Conservation (phyloP, 2,888 invertebrate genomes). For the Cotesia congregata region DNA sequence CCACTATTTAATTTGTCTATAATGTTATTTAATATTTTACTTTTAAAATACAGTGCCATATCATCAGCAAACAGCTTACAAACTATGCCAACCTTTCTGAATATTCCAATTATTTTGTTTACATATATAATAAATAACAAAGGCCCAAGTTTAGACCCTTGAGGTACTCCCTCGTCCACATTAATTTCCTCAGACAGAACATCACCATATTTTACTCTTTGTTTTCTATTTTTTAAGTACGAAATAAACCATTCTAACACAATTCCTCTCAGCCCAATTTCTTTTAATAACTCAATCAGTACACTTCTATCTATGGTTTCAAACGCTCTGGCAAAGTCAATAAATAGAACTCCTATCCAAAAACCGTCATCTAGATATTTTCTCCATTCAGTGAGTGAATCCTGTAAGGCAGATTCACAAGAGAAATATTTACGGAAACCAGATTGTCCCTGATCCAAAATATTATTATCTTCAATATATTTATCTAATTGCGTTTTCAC, state of each 20-base stretch:
- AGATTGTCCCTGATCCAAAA: slow-evolving; percentile 38
- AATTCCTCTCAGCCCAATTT: slow-evolving; percentile 23
- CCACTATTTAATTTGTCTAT: not conserved
- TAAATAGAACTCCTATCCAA: slow-evolving; percentile 36
- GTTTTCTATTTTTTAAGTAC: slow-evolving; percentile 28
- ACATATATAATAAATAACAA: slow-evolving; percentile 24
- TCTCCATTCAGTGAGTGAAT: slow-evolving; percentile 36
- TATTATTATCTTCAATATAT: slow-evolving; percentile 4
- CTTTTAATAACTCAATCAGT: slow-evolving; percentile 32
- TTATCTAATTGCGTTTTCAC: too few species aligned
- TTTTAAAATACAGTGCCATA: not conserved
- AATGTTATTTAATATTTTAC: not conserved
- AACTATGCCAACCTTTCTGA: not conserved
- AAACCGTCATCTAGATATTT: slow-evolving; percentile 35
- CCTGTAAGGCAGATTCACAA: slow-evolving; percentile 43
- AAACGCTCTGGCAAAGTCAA: slow-evolving; percentile 46
- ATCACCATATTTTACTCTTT: slow-evolving; percentile 5
- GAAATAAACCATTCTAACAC: slow-evolving; percentile 31
- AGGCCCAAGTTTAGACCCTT: slow-evolving; percentile 28
- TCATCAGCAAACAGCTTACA: slow-evolving; percentile 28
- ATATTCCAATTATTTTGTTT: slow-evolving; percentile 11
- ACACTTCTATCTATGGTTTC: slow-evolving; percentile 39
- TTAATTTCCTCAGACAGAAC: not conserved
- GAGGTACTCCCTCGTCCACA: slow-evolving; percentile 19
- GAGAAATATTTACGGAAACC: slow-evolving; percentile 43